Conservation (phyloP, 2,888 invertebrate genomes). For the Protophormia terraenovae region DNA sequence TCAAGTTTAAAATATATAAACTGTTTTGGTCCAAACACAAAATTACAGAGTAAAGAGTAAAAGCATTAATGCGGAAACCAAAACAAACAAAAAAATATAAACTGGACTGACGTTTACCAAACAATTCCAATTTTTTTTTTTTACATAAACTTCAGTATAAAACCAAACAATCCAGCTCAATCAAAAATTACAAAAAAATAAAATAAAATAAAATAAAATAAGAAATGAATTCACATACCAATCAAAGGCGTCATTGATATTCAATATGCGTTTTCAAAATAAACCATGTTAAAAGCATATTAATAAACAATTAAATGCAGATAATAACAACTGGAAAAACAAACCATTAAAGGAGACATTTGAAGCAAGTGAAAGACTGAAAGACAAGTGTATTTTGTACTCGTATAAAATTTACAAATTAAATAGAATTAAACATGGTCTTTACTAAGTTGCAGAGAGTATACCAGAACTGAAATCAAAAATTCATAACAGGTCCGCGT, state of each 20-base stretch:
- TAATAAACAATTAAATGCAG: slow-evolving; percentile 63
- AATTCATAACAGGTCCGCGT: slow-evolving; percentile 57
- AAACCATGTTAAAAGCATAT: slow-evolving; percentile 60
- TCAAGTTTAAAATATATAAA: too few relatives aligned
- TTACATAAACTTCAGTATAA: too few relatives aligned
- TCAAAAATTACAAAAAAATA: too few relatives aligned
- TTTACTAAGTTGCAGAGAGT: background rate
- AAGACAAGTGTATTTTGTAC: slow-evolving; percentile 10
- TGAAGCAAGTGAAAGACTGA: background rate
- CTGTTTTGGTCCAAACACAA: too few relatives aligned
- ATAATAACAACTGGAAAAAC: slow-evolving; percentile 49
- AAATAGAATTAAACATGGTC: background rate
- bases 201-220: background rate
- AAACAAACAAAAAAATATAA: too few relatives aligned
- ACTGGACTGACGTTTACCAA: too few relatives aligned
- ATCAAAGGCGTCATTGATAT: slow-evolving; percentile 33
- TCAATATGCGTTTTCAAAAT: slow-evolving; percentile 38
- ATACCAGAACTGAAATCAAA: slow-evolving; percentile 18
- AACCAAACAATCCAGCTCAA: too few relatives aligned
- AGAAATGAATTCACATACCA: background rate
- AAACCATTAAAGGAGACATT: slow-evolving; percentile 45
- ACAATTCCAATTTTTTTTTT: too few relatives aligned
- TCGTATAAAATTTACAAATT: slow-evolving; percentile 8
- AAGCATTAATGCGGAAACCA: too few relatives aligned
- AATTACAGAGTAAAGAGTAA: too few relatives aligned